Evolutionary conservation across 2,113 vertebrate genomes (phyloP).

Genomic region (Nematolebias whitei): DNA sequence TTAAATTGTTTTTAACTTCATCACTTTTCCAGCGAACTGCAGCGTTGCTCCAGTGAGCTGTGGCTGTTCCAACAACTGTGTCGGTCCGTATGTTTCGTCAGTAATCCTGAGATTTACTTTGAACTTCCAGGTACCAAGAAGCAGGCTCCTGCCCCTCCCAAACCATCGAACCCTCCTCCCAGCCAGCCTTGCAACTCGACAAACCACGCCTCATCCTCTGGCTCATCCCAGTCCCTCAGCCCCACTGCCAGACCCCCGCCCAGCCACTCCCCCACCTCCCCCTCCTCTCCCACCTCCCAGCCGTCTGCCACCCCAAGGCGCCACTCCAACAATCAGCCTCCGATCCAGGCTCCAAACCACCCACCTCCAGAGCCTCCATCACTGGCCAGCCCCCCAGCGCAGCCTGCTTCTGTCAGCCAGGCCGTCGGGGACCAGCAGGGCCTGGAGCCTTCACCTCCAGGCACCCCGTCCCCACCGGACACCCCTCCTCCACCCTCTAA

Average conservation of each 20-base stretch:
- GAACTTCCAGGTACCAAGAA: slow-evolving; percentile 88
- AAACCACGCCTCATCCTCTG: slow-evolving; percentile 58
- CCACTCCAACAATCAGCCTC: slow-evolving; percentile 86
- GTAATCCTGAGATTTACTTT: background rate
- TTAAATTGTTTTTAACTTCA: no score
- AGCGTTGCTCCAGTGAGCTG: background rate
- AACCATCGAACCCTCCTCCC: slow-evolving; percentile 88
- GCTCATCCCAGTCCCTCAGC: slow-evolving; percentile 80
- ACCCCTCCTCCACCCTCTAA: slow-evolving; percentile 81
- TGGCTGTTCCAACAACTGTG: background rate
- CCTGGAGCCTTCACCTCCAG: slow-evolving; percentile 83
- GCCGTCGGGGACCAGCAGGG: slow-evolving; percentile 71
- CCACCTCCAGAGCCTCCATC: slow-evolving; percentile 92
- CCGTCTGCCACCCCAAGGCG: slow-evolving; percentile 81
- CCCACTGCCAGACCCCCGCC: slow-evolving; percentile 81
- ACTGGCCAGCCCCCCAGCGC: slow-evolving; percentile 73
- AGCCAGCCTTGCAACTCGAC: slow-evolving; percentile 81
- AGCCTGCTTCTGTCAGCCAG: slow-evolving; percentile 58
- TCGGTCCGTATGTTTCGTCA: background rate
- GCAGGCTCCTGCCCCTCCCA: slow-evolving; percentile 93
- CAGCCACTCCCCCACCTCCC: slow-evolving; percentile 76
- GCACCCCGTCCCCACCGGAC: slow-evolving; percentile 89
- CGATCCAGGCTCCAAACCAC: slow-evolving; percentile 91
- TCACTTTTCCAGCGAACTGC: no score
- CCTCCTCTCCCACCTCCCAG: slow-evolving; percentile 70